Evolutionary conservation across 2,113 vertebrate species (phyloP).

Genomic region (Charadrius vociferus): DNA sequence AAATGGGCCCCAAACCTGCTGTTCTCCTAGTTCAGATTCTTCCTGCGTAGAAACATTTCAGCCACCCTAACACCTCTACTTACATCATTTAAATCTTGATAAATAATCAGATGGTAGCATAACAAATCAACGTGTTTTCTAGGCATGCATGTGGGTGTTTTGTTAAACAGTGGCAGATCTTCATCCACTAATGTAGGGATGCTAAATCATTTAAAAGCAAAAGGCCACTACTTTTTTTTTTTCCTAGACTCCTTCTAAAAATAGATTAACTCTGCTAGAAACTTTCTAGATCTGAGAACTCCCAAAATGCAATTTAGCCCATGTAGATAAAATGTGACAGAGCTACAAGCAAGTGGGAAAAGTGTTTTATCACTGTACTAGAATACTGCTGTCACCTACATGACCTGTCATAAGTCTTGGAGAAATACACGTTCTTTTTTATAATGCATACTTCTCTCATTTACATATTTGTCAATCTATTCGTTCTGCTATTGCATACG

Average conservation of each 20-base stretch:
- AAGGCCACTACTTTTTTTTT: not conserved
- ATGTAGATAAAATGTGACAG: not conserved
- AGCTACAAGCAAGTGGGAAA: not conserved
- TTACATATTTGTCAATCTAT: not conserved
- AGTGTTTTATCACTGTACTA: not conserved
- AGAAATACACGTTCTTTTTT: not conserved
- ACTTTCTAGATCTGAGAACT: not conserved
- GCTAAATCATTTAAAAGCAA: slow-evolving; percentile 17
- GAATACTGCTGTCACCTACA: not conserved
- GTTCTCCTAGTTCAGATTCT: not conserved
- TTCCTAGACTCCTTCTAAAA: not conserved
- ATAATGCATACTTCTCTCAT: not conserved
- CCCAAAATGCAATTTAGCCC: not conserved
- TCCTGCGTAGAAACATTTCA: not conserved
- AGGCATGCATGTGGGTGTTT: not conserved
- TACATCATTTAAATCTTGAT: not conserved
- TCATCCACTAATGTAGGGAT: not conserved
- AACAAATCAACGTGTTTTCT: not conserved
- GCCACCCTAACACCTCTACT: not conserved
- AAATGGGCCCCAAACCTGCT: not conserved
- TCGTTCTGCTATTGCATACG: not conserved
- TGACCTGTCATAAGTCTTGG: not conserved
- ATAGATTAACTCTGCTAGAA: slow-evolving; percentile 3
- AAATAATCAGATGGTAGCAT: not conserved
- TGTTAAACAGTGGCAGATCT: slow-evolving; percentile 8